phyloP scores from a whole-genome alignment of 2,888 invertebrate species.

The Nemotelus nigrinus region DNA sequence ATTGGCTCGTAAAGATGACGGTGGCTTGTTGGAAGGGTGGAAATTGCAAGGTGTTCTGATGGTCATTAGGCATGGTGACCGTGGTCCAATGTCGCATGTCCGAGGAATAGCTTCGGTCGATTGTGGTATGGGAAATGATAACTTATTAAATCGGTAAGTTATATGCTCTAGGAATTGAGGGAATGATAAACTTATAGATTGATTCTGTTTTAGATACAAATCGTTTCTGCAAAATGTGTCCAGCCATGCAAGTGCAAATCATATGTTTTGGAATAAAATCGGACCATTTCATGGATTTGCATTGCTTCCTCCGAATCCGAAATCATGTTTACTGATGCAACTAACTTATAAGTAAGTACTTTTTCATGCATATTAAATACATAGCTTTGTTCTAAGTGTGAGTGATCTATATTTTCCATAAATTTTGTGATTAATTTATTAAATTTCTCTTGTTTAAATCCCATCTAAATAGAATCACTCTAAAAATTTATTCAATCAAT shows the following conservation, averaged over 20 bases:
- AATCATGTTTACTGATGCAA: slow-evolving; percentile 84
- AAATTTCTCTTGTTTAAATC: too few species aligned
- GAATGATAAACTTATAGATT: background rate
- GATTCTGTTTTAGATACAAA: slow-evolving; percentile 60
- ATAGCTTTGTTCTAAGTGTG: background rate
- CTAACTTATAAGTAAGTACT: slow-evolving; percentile 72
- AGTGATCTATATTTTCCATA: too few species aligned
- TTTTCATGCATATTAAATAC: background rate
- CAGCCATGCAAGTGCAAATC: slow-evolving; percentile 64
- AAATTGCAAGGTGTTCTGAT: slow-evolving; percentile 70
- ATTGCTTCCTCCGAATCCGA: slow-evolving; percentile 73
- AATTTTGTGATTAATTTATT: too few species aligned
- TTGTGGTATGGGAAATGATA: slow-evolving; percentile 71
- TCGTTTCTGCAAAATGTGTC: slow-evolving; percentile 61
- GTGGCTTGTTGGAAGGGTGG: slow-evolving; percentile 64
- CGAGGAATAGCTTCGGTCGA: slow-evolving; percentile 80
- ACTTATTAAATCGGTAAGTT: slow-evolving; percentile 60
- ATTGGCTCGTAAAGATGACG: slow-evolving; percentile 78
- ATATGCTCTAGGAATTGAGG: slow-evolving; percentile 50
- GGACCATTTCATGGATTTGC: slow-evolving; percentile 89
- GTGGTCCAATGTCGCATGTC: slow-evolving; percentile 87
- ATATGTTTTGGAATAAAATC: slow-evolving; percentile 78
- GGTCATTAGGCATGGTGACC: slow-evolving; percentile 87
- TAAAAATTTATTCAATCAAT: too few species aligned
- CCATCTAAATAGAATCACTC: too few species aligned